Base-by-base conservation (phyloP, 2,888 invertebrate species). In the Halictus quadricinctus region DNA sequence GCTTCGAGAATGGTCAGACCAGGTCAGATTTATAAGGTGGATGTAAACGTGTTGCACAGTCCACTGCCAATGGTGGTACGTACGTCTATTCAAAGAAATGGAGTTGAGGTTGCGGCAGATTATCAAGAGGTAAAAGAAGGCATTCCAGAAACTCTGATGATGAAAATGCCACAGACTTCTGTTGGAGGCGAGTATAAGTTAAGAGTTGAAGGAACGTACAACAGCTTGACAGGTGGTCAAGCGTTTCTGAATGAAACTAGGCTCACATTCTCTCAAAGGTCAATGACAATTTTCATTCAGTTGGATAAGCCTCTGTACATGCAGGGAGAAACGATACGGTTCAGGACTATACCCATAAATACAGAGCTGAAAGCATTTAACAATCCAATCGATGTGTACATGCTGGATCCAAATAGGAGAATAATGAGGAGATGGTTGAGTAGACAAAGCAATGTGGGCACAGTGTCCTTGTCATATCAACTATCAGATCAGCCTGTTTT, bases 211-310 rank as follows among this genome's bases (percentile, higher is more conserved):
- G 98, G 98, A 0, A 95, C 97, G 60, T 97, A 96, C 94, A 97
- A 97, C 92, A 96, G 96, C 78, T 96, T 97, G 7, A 96, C 97
- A 80, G 98, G 98, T 12, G 99, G 99, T 0, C 96, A 97, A 79
- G 98, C 98, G 0, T 99, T 99, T 94, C 95, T 96, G 72, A 99
- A 99, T 93, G 98, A 98, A 94, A 98, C 98, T 0, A 95, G 96
- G 83, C 95, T 99, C 21, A 95, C 96, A 1, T 99, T 99, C 95
- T 98, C 98, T 0, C 97, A 97, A 91, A 96, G 99, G 64, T 98
- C 98, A 75, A 98, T 99, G 97, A 98, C 99, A 0, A 98, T 99
- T 87, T 98, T 99, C 94, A 97, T 99, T 89, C 99, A 99, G 95
- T 97, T 98, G 91, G 98, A 99, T 94, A 98, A 98, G 93, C 99